Evolutionary conservation across 2,113 vertebrate genomes (phyloP).

Genomic region (Lepus americanus): DNA sequence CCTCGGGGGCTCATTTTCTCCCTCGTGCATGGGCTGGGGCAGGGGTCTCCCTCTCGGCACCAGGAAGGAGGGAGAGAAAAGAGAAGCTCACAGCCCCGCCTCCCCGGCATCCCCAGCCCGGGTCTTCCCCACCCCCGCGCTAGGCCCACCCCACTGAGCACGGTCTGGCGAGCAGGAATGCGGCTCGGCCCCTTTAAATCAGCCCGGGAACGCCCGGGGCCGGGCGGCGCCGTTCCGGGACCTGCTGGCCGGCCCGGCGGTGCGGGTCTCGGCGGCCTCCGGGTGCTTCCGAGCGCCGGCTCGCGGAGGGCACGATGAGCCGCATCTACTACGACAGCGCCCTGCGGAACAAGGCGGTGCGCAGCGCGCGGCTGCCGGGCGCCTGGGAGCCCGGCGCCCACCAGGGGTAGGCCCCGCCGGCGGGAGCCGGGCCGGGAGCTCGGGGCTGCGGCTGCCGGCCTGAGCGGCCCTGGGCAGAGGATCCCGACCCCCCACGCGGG

Average conservation of each 20-base stretch:
- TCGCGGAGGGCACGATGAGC: conserved; percentile 85
- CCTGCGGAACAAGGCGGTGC: conserved; percentile 90
- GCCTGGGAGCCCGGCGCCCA: conserved; percentile 87
- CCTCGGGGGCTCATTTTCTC: neutral
- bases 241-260: neutral
- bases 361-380: conserved; percentile 83
- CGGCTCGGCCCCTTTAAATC: conserved; percentile 67
- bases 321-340: conserved; percentile 90
- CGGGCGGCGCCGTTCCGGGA: neutral
- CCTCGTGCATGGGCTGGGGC: neutral
- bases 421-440: fast-evolving
- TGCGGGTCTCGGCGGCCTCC: neutral
- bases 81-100: too few species aligned
- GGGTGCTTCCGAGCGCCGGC: too few species aligned
- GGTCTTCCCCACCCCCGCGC: neutral
- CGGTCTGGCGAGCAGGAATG: neutral
- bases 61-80: neutral
- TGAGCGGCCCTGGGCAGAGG: neutral
- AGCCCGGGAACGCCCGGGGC: neutral
- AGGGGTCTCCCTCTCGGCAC: neutral
- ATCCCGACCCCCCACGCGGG: neutral
- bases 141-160: fast-evolving
- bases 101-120: too few species aligned
- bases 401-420: conserved; percentile 87
- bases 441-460: fast-evolving